Evolutionary conservation across 2,888 invertebrate species (phyloP).

Genomic region (Frankliniella intonsa): DNA sequence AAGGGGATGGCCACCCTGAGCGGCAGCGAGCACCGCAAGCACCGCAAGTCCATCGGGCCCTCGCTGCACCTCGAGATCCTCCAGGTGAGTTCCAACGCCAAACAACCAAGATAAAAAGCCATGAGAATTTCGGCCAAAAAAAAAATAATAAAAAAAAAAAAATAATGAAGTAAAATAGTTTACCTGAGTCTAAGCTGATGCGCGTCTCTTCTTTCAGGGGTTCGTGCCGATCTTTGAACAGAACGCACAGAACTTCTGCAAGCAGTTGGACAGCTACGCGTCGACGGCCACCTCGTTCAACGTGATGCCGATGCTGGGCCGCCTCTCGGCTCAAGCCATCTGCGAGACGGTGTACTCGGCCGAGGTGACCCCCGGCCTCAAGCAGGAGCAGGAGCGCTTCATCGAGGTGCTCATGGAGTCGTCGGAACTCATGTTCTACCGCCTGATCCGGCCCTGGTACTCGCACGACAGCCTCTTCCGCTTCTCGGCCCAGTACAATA

Average conservation of each 20-base stretch:
- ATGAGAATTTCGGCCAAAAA: no score
- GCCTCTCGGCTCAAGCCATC: neutral
- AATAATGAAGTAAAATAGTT: no score
- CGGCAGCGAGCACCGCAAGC: neutral
- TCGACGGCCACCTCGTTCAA: neutral
- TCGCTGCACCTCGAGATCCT: conserved; percentile 16
- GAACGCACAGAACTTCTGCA: neutral
- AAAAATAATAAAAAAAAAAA: no score
- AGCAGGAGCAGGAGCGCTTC: neutral
- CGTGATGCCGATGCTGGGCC: neutral
- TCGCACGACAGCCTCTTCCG: neutral
- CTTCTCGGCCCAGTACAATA: neutral
- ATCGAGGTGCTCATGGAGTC: neutral
- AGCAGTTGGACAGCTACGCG: neutral
- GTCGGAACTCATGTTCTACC: neutral
- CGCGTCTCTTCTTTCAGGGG: neutral
- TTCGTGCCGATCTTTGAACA: neutral
- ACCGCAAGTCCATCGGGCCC: neutral
- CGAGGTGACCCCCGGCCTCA: neutral
- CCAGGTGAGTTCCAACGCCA: neutral
- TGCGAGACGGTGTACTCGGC: conserved; percentile 1
- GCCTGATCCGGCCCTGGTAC: neutral
- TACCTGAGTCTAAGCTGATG: no score
- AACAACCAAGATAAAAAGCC: no score
- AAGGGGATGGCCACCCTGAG: neutral